Percentiles rank a stretch among this genome's conserved stretches.
phyloP scores from a whole-genome alignment of 2,797 vertebrate genomes.

The Percopsis omiscomaycus region DNA sequence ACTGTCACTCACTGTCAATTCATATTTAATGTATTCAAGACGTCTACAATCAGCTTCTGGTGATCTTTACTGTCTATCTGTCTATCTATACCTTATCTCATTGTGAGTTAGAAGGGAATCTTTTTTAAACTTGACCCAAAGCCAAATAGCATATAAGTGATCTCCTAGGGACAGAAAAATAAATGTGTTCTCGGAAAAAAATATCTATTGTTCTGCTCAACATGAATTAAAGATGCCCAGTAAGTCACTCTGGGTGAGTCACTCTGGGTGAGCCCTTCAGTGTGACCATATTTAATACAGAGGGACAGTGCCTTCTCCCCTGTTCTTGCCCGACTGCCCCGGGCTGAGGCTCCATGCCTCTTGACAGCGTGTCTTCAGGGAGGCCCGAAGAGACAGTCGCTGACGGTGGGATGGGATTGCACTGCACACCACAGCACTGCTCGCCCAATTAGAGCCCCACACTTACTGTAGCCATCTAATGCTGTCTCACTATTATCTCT shows the following conservation, averaged over 20 bases:
- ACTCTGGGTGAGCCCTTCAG: slow-evolving; percentile 14
- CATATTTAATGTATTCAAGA: no score
- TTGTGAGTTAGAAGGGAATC: neutral
- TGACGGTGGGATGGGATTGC: slow-evolving; percentile 43
- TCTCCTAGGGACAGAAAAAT: neutral
- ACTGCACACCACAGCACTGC: slow-evolving; percentile 11
- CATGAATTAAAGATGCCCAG: neutral
- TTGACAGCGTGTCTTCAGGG: slow-evolving; percentile 59
- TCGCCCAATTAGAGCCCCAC: slow-evolving; percentile 49
- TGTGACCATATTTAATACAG: slow-evolving; percentile 31
- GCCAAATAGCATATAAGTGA: neutral
- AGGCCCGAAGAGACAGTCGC: slow-evolving; percentile 40
- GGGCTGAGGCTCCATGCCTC: slow-evolving; percentile 29
- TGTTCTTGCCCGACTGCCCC: slow-evolving; percentile 5
- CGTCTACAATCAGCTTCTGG: neutral
- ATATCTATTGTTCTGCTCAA: neutral
- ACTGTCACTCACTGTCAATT: slow-evolving; percentile 2
- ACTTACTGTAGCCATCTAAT: slow-evolving; percentile 6
- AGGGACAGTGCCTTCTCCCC: slow-evolving; percentile 13
- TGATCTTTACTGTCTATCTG: neutral
- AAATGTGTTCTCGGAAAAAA: neutral
- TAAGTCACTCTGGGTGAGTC: neutral
- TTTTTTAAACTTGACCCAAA: neutral
- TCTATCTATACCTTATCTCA: neutral
- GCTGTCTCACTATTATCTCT: neutral